Percentiles rank a stretch among this genome's conserved stretches.
phyloP scores from a whole-genome alignment of 2,888 invertebrate species.

The Epiblema foenella region DNA sequence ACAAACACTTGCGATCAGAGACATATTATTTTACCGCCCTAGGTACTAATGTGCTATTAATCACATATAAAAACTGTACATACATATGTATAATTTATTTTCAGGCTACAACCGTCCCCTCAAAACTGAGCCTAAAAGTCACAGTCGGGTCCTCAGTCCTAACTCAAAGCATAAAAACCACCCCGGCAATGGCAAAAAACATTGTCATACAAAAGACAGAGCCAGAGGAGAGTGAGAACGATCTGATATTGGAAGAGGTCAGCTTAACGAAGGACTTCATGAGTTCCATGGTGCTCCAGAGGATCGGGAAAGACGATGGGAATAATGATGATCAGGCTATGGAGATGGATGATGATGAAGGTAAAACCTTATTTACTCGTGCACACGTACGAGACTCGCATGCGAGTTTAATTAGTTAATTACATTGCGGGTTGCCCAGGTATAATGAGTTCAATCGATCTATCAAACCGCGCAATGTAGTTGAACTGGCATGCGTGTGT shows the following conservation, averaged over 20 bases:
- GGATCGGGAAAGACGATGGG: constrained; percentile 47
- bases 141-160: constrained; percentile 65
- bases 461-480: too few species aligned
- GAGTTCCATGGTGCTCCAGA: constrained; percentile 48
- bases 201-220: constrained; percentile 41
- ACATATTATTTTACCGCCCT: too few species aligned
- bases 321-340: constrained; percentile 57
- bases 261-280: constrained; percentile 60
- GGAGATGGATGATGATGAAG: constrained; percentile 73
- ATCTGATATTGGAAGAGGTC: constrained; percentile 55
- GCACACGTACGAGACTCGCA: too few species aligned
- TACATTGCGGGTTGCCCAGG: too few species aligned
- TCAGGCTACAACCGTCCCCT: constrained; percentile 52
- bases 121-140: constrained; percentile 61
- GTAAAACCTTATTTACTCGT: too few species aligned
- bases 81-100: constrained; percentile 43
- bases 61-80: too few species aligned
- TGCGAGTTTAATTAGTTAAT: too few species aligned
- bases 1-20: too few species aligned
- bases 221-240: constrained; percentile 27
- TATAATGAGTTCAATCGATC: too few species aligned
- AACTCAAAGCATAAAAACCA: constrained; percentile 62
- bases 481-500: too few species aligned
- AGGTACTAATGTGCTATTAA: too few species aligned
- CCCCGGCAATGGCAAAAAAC: constrained; percentile 47